Evolutionary conservation across 2,113 vertebrate species (phyloP), one percentile per base, ranked within the genome.

Genomic region (Dissostichus mawsoni): DNA sequence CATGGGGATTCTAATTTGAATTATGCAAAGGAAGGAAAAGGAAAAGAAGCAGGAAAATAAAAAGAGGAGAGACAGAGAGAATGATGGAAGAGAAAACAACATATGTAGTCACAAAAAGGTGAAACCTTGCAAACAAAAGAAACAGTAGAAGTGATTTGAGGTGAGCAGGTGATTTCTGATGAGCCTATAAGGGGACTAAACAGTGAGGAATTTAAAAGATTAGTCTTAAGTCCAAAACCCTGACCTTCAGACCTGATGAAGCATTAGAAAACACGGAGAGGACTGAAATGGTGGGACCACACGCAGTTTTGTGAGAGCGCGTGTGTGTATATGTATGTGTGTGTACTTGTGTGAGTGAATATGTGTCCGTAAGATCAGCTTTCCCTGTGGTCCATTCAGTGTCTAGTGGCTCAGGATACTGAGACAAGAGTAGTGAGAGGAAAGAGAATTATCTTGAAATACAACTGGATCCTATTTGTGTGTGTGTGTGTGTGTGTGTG

Each of bases 1-100:
- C 89, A 90, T 86, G 90, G 92, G 82, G 89, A 93, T 92, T 90
- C 68, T 89, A 86, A 93, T 90, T 92, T 92, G 82, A 93, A 93
- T 93, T 89, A 91, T 89, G 83, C 90, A 90, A 91, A 91, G 69
- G 67, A 51, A 44, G 61, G 45, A 68, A 16, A 41, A 71, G 52
- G 67, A 82, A 61, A 78, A 74, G 74, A 78, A 64, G 48, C 78
- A 65, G 78, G 80, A 82, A 88, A 86, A 90, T 63, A 71, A 41
- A 80, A 67, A 77, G 65, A 66, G 45, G 67, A 65, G 18, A 73
- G 68, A 68, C 9, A 58, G 17, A 71, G 29, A 53, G 47, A 74
- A 77, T 89, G 80, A 81, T 71, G 69, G 65, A 57, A 81, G 78
- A 76, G 81, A 81, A 87, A 89, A 90, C 70, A 90, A 86, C 58